Evolutionary conservation across 2,888 invertebrate genomes (phyloP), one percentile per base, ranked within the genome.

Genomic region (Hedya salicella): DNA sequence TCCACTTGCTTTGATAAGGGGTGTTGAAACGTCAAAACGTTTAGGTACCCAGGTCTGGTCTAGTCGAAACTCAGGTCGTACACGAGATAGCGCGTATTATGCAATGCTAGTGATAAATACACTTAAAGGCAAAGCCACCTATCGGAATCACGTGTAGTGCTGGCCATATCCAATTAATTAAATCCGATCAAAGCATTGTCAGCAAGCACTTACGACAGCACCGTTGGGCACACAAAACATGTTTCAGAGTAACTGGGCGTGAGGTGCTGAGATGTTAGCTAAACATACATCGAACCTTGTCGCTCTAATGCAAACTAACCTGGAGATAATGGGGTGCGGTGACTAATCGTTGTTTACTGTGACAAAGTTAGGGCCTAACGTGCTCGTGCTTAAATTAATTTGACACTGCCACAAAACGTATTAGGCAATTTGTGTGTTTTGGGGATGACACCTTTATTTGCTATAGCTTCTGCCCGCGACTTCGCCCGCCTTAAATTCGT

Each of bases 301-400:
- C 44, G 44, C 44, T 57, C 44, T 0, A 44, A 46, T 16, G 19
- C 17, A 57, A 57, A 57, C 44, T 32, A 57, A 56, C 44, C 44
- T 30, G 44, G 42, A 30, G 56, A 30, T 57, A 44, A 32, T 44
- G 44, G 30, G 17, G 9, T 57, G 56, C 30, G 56, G 56, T 32
- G 11, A 44, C 30, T 44, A 44, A 44, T 44, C 17, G 8, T 57
- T 32, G 56, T 32, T 44, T 57, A 32, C 30, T 32, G 17, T 32
- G 30, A 32, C 17, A 46, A 56, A 56, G 56, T 56, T 56, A 30
- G 30, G 16, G 16, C 44, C n/a, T n/a, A n/a, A n/a, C n/a, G n/a
- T n/a, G n/a, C n/a, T n/a, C 42, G 40, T 40, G 54, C 25, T 40
- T 16, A 30, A 56, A 56, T 56, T 44, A 57, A 57, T 57, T 44